Base-by-base conservation (phyloP, 2,888 invertebrate genomes). In the Celastrina argiolus region DNA sequence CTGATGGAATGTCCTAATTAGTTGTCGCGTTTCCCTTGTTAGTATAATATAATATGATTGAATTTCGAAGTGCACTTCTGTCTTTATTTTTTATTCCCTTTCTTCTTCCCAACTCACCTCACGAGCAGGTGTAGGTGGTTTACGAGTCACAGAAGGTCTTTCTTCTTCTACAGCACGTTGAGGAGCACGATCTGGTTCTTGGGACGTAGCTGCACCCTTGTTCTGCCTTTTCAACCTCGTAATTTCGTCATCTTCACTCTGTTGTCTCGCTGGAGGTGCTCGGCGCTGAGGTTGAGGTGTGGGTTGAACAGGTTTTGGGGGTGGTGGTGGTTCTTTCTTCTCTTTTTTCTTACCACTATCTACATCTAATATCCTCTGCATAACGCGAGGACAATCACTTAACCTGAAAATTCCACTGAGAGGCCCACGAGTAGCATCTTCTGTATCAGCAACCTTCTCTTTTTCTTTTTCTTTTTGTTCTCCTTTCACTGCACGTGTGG, bases 181-280 rank as follows among this genome's bases (percentile, higher is more conserved):
- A 67, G 91, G 81, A 22, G 93, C 85, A 58, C 93, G 88, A 73
- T 94, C 94, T 39, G 93, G 89, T 78, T 94, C 94, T 76, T 91
- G 87, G 22, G 94, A 93, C 12, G 94, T 91, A 28, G 94, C 92
- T 22, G 94, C 94, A 26, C 88, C 90, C 83, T 97, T 97, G 78
- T 96, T 97, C 85, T 96, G 96, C 79, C 96, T 95, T 87, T 97
- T 97, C 72, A 96, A 95, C 77, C 95, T 94, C 10, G 96, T 92
- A 70, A 97, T 97, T 83, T 98, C 98, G 78, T 97, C 97, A 77
- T 97, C 97, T 87, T 97, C 97, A 80, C 96, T 96, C 71, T 95
- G 93, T 84, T 97, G 97, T 69, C 96, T 92, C 63, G 94, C 93
- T 10, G 96, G 92, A n/a, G 94, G 92, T 10, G 93, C 92, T 45